Evolutionary conservation across 2,888 invertebrate species (phyloP), one percentile per base, ranked within the genome.

Genomic region (Agrochola macilenta): DNA sequence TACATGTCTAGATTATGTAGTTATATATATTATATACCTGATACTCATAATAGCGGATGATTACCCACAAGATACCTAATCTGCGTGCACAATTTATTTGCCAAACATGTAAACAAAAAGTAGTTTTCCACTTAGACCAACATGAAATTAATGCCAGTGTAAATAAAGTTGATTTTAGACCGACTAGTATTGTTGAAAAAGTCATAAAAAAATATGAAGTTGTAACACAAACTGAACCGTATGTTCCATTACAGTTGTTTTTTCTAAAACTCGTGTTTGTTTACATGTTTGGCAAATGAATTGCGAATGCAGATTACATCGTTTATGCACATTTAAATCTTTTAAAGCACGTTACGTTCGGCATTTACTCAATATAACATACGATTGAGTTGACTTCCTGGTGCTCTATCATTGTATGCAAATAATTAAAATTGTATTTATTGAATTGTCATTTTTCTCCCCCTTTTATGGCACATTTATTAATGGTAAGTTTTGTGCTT

Each of bases 1-100:
- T 88, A 90, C 89, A 91, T 79, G 90, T 69, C 69, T 81, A 74
- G 84, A 69, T 83, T 90, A 74, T 90, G 90, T 91, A n/a, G n/a
- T n/a, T 49, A 43, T 9, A 9, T 43, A 46, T 14, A 54, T n/a
- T 30, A 23, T 58, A 88, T 74, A 73, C 83, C 86, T 91, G 89
- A 91, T 90, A 88, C 76, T 73, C 84, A 90, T 92, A 89, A 93
- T 92, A 89, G 90, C 85, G 80, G 81, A 89, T 91, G 89, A 92
- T 92, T 92, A 20, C 60, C 26, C 17, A 89, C 89, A 89, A 88
- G 72, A 75, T 76, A 65, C 20, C 20, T 60, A n/a, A n/a, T n/a
- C n/a, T n/a, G n/a, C n/a, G n/a, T n/a, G n/a, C n/a, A n/a, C n/a
- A n/a, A n/a, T n/a, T n/a, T n/a, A n/a, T n/a, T n/a, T n/a, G n/a